phyloP scores from a whole-genome alignment of 2,797 vertebrate genomes.

The Mus caroli region DNA sequence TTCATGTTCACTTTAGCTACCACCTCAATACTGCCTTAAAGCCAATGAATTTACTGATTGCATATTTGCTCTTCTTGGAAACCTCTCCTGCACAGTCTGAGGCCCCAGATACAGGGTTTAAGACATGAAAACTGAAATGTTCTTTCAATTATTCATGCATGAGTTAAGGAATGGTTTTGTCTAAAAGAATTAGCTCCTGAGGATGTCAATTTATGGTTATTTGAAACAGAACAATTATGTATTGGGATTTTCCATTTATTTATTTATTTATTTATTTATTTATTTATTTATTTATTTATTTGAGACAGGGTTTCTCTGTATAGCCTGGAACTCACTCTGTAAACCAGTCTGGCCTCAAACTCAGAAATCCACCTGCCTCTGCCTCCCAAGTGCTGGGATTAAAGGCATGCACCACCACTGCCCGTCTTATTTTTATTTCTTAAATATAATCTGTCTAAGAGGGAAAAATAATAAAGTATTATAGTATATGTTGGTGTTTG shows the following conservation, averaged over 20 bases:
- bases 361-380: too few relatives aligned
- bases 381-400: too few relatives aligned
- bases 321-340: too few relatives aligned
- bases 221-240: background rate
- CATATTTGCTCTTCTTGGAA: background rate
- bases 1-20: background rate
- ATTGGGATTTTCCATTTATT: background rate
- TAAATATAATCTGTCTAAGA: background rate
- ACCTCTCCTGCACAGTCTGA: accelerated
- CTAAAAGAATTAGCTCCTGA: background rate
- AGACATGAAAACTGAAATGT: background rate
- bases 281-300: too few relatives aligned
- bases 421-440: background rate
- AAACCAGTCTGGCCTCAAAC: too few relatives aligned
- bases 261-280: too few relatives aligned
- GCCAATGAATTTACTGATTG: background rate
- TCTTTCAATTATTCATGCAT: background rate
- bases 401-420: too few relatives aligned
- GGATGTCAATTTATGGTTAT: background rate
- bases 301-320: too few relatives aligned
- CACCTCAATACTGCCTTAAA: background rate
- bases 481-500: background rate
- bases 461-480: background rate
- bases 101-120: too few relatives aligned
- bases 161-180: background rate